A percentile compares a stretch with the other conserved stretches of the same genome.
Evolutionary conservation across 2,888 invertebrate species (phyloP).

Genomic region (Stegana nigrithorax): DNA sequence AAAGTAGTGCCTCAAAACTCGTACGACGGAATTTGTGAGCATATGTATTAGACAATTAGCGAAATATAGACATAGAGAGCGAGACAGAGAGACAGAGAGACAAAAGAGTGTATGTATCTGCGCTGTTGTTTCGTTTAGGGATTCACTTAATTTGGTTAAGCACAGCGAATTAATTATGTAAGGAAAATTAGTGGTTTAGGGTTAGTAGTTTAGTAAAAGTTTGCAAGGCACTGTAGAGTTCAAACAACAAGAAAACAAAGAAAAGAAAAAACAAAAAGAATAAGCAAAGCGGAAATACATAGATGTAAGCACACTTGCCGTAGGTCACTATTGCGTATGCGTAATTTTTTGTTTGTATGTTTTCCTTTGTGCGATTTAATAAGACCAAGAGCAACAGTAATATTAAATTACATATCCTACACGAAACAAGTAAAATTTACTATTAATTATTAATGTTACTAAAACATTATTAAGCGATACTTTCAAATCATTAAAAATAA

Average conservation of each 20-base stretch:
- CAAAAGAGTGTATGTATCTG: not conserved
- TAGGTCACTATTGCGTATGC: not conserved
- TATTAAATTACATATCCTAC: conserved; percentile 5
- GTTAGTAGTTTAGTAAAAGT: conserved; percentile 1
- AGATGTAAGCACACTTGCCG: not conserved
- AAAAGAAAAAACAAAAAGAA: not conserved
- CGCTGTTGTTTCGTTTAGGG: conserved; percentile 5
- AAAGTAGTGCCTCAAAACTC: conserved; percentile 57
- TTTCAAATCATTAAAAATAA: conserved; percentile 1
- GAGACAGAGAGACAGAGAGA: too few species aligned
- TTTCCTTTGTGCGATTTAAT: too few species aligned
- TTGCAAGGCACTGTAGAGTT: conserved; percentile 32
- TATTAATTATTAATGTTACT: not conserved
- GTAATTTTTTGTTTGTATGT: not conserved
- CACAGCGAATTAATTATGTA: too few species aligned
- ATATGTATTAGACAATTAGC: conserved; percentile 31
- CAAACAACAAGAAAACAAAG: conserved; percentile 15
- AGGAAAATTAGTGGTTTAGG: not conserved
- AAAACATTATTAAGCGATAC: not conserved
- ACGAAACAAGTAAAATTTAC: conserved; percentile 1
- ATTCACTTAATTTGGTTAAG: not conserved
- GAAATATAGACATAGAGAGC: too few species aligned
- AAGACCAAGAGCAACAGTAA: not conserved
- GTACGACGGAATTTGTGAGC: conserved; percentile 47
- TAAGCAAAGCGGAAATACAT: not conserved